Base-by-base conservation (phyloP, 2,888 invertebrate species). In the Tetragonula carbonaria region DNA sequence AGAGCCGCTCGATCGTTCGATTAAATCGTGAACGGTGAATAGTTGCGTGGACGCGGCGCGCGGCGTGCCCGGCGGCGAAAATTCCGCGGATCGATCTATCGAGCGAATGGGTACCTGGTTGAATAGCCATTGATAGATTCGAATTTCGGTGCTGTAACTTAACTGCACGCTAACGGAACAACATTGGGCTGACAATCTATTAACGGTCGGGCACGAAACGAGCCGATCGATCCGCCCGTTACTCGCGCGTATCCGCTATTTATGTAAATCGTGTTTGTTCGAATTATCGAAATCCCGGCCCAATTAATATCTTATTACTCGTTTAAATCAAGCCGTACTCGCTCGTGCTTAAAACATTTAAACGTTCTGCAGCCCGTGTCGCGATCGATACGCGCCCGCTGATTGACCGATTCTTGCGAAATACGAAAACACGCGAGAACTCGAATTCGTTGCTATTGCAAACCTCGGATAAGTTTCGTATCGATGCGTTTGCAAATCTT, bases 201-300 rank as follows among this genome's bases (percentile, higher is more conserved):
- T 77, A 67, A 68, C 74, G 63, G 2, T 55, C 66, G n/a, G 16
- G n/a, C 28, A 57, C 65, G 59, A 63, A 75, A 68, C 38, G 73
- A 45, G 45, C 13, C 71, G 59, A 81, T 68, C 70, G 63, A 76
- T 71, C 38, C 77, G 33, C 51, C 23, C 8, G 55, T 38, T 83
- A 83, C 80, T 72, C 45, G 28, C 28, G 33, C 57, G 38, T 33
- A 59, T 51, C 62, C 13, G 38, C 53, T 65, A 86, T 84, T 84
- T 87, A 87, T 82, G 79, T 18, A 79, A 85, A 85, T 84, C 53
- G 55, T 62, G 78, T 80, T 84, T 75, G 62, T 75, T 38, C 59
- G 73, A 55, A 80, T 85, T 79, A 87, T 70, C 63, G 51, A 73
- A 55, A 65, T 66, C 67, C n/a, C 21, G 59, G n/a, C 57, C 14